Evolutionary conservation across 2,113 vertebrate genomes (phyloP).

Genomic region (Dendropsophus ebraccatus): DNA sequence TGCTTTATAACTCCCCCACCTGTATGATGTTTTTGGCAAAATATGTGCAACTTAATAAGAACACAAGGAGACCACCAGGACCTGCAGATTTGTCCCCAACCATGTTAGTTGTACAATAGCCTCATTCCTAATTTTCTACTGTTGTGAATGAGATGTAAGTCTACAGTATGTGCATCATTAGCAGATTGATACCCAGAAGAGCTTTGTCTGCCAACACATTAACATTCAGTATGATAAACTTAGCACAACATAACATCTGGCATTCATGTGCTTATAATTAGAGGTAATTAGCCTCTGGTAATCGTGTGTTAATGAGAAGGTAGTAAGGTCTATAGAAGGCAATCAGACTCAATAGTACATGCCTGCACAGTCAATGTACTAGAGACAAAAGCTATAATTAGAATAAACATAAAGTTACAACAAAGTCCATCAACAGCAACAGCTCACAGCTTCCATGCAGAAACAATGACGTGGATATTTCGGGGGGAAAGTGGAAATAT

Average conservation of each 20-base stretch:
- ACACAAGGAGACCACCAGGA: no score
- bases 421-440: background rate
- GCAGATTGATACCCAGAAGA: no score
- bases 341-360: background rate
- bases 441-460: background rate
- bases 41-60: no score
- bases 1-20: no score
- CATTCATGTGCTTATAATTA: background rate
- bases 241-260: background rate
- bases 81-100: no score
- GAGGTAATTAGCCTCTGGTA: background rate
- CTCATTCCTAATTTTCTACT: no score
- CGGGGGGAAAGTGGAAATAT: no score
- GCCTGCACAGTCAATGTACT: background rate
- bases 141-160: no score
- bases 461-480: no score
- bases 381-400: background rate
- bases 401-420: background rate
- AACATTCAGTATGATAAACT: background rate
- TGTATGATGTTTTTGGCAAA: no score
- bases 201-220: background rate
- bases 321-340: background rate
- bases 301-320: background rate
- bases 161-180: no score
- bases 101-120: no score